These are phyloP conservation scores for Craseonycteris thonglongyai DNA, from an alignment of 2,113 vertebrate species.

Conservation along the genomic window DNA sequence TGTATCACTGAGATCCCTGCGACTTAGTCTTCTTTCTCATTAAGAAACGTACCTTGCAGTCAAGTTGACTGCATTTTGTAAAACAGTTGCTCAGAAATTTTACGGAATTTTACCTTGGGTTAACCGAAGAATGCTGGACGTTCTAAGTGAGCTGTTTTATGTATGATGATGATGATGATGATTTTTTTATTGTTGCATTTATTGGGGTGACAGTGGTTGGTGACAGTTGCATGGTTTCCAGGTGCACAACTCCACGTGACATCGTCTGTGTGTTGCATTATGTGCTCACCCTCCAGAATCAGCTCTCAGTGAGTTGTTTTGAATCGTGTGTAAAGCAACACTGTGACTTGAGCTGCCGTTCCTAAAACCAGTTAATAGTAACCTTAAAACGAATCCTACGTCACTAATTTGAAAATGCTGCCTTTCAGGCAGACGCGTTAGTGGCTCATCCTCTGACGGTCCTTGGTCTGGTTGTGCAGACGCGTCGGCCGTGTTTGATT, in stretches of 20 bases:
- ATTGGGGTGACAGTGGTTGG: too few relatives aligned
- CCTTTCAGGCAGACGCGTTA: background rate
- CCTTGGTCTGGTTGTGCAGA: background rate
- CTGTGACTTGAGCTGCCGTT: background rate
- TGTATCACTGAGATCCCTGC: background rate
- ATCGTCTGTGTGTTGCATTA: too few relatives aligned
- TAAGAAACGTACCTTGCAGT: background rate
- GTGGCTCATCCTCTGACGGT: background rate
- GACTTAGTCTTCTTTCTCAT: background rate
- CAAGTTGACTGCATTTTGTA: background rate
- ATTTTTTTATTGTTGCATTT: too few relatives aligned
- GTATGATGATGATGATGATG: too few relatives aligned
- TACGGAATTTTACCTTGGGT: background rate
- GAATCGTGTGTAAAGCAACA: background rate
- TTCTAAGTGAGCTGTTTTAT: background rate
- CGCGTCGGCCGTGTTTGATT: background rate
- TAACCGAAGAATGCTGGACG: background rate
- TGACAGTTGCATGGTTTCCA: too few relatives aligned
- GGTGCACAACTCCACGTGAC: too few relatives aligned
- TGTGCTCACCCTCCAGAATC: too few relatives aligned
- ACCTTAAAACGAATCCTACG: background rate
- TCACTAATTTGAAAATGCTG: background rate
- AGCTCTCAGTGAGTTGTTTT: too few relatives aligned
- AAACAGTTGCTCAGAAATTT: background rate
- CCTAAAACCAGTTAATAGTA: background rate